These are phyloP conservation scores for Drosophila recens DNA, from an alignment of 2,888 invertebrate species.

Conservation along the genomic window DNA sequence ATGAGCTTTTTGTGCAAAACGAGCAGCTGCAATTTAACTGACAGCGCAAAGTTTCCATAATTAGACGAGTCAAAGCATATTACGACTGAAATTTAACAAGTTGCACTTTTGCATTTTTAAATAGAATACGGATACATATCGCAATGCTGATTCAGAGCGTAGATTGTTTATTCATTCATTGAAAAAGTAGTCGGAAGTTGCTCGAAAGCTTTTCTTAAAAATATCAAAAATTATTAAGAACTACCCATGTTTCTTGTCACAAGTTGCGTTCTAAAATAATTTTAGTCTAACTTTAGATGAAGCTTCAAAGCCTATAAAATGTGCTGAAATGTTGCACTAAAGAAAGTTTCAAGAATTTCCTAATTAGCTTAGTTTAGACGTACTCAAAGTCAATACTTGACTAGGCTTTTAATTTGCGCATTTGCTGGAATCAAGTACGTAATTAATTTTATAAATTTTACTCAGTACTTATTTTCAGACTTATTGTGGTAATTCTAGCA, in stretches of 20 bases:
- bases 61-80: constrained; percentile 34
- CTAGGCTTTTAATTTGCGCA: neutral
- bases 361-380: constrained; percentile 53
- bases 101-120: neutral
- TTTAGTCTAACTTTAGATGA: neutral
- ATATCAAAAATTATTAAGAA: neutral
- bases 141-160: neutral
- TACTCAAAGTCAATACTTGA: constrained; percentile 13
- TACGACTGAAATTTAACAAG: constrained; percentile 7
- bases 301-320: neutral
- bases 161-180: constrained; percentile 11
- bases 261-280: neutral
- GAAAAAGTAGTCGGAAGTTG: neutral
- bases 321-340: constrained; percentile 7
- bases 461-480: no score
- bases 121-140: constrained; percentile 3
- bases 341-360: constrained; percentile 37
- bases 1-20: constrained; percentile 67
- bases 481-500: no score
- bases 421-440: neutral
- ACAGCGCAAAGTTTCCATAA: constrained; percentile 51
- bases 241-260: neutral
- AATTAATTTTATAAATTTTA: no score
- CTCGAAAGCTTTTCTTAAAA: neutral
- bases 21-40: constrained; percentile 48